Percentiles rank a stretch among this genome's conserved stretches.
These are phyloP conservation scores for Saxidomus purpurata DNA, from an alignment of 1,140 invertebrate species.

Conservation along the genomic window DNA sequence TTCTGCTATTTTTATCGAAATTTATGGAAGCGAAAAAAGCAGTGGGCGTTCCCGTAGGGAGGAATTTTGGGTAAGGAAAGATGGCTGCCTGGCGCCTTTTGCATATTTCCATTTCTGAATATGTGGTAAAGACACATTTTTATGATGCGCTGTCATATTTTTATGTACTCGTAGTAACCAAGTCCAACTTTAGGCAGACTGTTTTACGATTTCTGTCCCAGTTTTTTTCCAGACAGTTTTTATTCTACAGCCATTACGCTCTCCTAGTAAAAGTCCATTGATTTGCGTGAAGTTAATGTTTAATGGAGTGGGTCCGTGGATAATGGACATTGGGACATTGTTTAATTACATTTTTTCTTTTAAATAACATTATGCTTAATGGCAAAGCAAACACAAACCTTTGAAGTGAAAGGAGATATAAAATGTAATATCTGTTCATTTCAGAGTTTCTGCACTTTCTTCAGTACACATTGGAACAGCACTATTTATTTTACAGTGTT, in stretches of 20 bases:
- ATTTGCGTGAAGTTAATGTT: background rate
- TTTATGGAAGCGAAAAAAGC: background rate
- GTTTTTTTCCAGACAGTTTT: background rate
- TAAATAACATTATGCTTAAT: background rate
- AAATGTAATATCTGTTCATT: background rate
- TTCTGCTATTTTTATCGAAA: background rate
- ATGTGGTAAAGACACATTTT: background rate
- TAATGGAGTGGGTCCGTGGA: background rate
- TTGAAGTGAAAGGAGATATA: background rate
- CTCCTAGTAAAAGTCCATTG: background rate
- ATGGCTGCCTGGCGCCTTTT: background rate
- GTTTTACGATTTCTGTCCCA: background rate
- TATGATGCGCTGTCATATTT: background rate
- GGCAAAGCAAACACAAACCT: background rate
- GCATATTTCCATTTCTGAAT: background rate
- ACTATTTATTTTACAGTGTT: background rate
- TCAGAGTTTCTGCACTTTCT: background rate
- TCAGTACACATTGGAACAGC: background rate
- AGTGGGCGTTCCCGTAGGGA: background rate
- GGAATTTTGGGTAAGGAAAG: background rate
- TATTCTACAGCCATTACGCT: background rate
- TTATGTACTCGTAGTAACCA: background rate
- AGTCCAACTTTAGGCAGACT: background rate
- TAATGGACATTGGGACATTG: background rate
- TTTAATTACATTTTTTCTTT: slow-evolving; percentile 11